Evolutionary conservation across 2,888 invertebrate species (phyloP).

Genomic region (Cosmorhoe ocellata): DNA sequence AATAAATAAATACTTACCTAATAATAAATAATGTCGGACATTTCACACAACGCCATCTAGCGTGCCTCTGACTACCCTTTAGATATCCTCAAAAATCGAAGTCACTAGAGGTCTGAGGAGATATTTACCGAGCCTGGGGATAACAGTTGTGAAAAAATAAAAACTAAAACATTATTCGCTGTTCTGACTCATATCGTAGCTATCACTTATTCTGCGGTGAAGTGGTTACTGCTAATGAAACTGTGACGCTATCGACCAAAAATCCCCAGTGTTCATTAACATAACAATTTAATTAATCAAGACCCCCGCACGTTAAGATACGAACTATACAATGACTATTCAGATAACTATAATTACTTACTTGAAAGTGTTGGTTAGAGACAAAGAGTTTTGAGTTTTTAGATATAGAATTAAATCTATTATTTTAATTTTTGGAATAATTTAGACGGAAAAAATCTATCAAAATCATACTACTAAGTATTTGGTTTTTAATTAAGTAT

Average conservation of each 20-base stretch:
- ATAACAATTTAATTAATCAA: conserved; percentile 77
- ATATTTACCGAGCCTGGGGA: too few species aligned
- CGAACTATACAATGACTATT: conserved; percentile 41
- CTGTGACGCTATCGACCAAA: conserved; percentile 52
- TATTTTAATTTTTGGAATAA: not conserved
- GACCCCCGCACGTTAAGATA: conserved; percentile 48
- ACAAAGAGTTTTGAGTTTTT: conserved; percentile 21
- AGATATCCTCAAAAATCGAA: too few species aligned
- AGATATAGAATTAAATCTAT: not conserved
- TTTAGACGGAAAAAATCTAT: too few species aligned
- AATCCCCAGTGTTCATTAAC: conserved; percentile 64
- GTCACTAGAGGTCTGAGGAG: too few species aligned
- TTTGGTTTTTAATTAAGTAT: too few species aligned
- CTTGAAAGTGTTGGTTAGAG: conserved; percentile 15
- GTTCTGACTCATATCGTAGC: conserved; percentile 10
- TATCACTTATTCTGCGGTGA: conserved; percentile 1
- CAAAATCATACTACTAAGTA: too few species aligned
- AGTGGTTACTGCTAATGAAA: not conserved
- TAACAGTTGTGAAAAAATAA: too few species aligned
- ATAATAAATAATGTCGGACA: too few species aligned
- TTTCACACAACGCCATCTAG: too few species aligned
- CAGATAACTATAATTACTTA: conserved; percentile 27
- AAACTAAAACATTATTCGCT: too few species aligned
- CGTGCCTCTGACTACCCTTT: too few species aligned
- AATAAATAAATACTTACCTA: too few species aligned